Evolutionary conservation across 2,113 vertebrate genomes (phyloP).

Genomic region (Pholis gunnellus): DNA sequence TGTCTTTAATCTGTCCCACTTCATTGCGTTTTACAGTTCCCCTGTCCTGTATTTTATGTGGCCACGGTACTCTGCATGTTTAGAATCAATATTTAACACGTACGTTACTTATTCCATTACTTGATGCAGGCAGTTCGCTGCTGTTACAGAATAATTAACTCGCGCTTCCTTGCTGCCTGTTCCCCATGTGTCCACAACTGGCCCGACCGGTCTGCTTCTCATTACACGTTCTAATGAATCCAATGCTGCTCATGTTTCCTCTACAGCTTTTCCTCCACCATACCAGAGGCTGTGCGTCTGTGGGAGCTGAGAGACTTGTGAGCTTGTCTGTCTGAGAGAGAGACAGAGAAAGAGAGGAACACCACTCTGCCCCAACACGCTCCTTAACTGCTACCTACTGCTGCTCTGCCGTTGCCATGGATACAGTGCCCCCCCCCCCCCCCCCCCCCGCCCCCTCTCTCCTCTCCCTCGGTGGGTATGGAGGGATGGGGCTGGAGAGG

Average conservation of each 20-base stretch:
- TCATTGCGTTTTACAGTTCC: slow-evolving; percentile 1
- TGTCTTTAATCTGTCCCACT: not conserved
- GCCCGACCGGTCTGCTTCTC: slow-evolving; percentile 42
- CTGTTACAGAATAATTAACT: not conserved
- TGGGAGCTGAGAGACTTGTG: slow-evolving; percentile 41
- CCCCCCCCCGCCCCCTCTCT: slow-evolving; percentile 72
- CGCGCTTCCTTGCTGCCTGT: slow-evolving; percentile 6
- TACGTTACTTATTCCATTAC: slow-evolving; percentile 15
- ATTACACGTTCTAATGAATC: slow-evolving; percentile 37
- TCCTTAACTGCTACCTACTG: slow-evolving; percentile 78
- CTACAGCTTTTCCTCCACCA: not conserved
- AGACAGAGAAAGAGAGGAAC: slow-evolving; percentile 69
- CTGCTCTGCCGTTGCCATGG: slow-evolving; percentile 87
- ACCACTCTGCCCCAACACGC: slow-evolving; percentile 78
- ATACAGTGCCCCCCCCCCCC: slow-evolving; percentile 83
- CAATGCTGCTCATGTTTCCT: slow-evolving; percentile 22
- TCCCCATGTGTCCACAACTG: slow-evolving; percentile 34
- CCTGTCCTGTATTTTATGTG: not conserved
- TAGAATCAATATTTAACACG: not conserved
- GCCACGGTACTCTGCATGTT: not conserved
- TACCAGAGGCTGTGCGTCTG: slow-evolving; percentile 29
- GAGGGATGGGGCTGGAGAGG: slow-evolving; percentile 77
- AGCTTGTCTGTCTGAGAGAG: slow-evolving; percentile 45
- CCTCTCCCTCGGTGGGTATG: slow-evolving; percentile 72
- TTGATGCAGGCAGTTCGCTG: not conserved